Evolutionary conservation across 1,140 invertebrate species (phyloP), one percentile per base, ranked within the genome.

Genomic region (Hermetia illucens): DNA sequence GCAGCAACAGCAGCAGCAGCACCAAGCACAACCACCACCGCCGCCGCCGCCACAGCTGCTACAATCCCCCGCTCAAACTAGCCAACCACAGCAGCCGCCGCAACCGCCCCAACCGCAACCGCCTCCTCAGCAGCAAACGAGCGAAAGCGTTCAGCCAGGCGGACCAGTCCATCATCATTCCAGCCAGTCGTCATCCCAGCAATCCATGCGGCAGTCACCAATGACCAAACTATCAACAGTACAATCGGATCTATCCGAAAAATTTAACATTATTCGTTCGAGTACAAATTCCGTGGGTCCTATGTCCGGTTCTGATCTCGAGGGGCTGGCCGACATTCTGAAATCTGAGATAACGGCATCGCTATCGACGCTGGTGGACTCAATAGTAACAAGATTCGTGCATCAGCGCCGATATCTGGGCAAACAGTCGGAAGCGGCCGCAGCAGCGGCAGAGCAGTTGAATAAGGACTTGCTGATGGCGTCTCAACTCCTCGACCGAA

Each of bases 271-370:
- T 53, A 63, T 78, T 53, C 66, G 75, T 41, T 71, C 64, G 47
- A 73, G 68, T 45, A 68, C 69, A 16, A 68, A 62, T 44, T 72
- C 74, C 1, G 61, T 72, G 33, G 71, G 70, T 38, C 65, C 76
- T 21, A 70, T 78, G 43, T 75, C 74, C 1, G 77, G 74, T 18
- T 69, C 77, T 12, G 87, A 91, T 53, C 65, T 92, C 2, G 85
- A 93, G 61, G 79, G 82, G 34, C 65, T 93, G 30, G 84, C 86
- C 5, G 87, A 93, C 47, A 76, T 82, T 31, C 69, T 94, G 2
- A 94, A 94, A 64, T 77, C 75, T 24, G 89, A 94, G 68, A 83
- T 94, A 40, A 81, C 80, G 12, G 75, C 84, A 36, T 87, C 82
- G 4, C 57, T 91, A 30, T 74, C 79, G 4, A 81, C 77, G 40